Evolutionary conservation across 2,113 vertebrate species (phyloP), one percentile per base, ranked within the genome.

Genomic region (Silurus glanis): DNA sequence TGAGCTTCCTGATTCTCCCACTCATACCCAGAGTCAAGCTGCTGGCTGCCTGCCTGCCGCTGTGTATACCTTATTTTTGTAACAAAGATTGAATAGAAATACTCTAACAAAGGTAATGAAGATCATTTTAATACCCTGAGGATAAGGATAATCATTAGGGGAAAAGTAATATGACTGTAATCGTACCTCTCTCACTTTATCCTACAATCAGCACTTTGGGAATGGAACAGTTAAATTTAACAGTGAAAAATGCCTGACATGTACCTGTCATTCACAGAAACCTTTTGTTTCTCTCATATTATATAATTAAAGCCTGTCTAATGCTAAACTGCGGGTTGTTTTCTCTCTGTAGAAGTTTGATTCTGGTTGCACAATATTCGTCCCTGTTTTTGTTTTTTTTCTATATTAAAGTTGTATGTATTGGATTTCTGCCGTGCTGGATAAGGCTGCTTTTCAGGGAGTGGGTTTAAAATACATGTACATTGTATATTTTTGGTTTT

Each of bases 251-350:
- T 25, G 76, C 66, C 49, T 79, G 53, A 56, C 3, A n/a, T 87
- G 62, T 75, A 86, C 61, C 84, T 86, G 58, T 89, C 51, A 75
- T 86, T 84, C 53, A 23, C 56, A 85, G 25, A 72, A 62, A 56
- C 25, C 92, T 88, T 91, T 91, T 91, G 90, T 93, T 89, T 92
- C 92, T 89, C 61, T 88, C 86, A 89, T 86, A 80, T 93, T 90
- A 92, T 91, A 91, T 92, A 90, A 94, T 94, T 95, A 94, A 95
- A 95, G 90, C 81, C 78, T 67, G 56, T 83, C 86, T 83, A 69
- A 87, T 87, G 61, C 74, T 83, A 82, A 80, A 84, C 72, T 56
- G 4, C 4, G 28, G 23, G 55, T 85, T 55, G 23, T 2, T 62
- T 82, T 83, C 14, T 61, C 14, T 37, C 47, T 85, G 14, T 76